Evolutionary conservation across 1,140 invertebrate species (phyloP), one percentile per base, ranked within the genome.

Genomic region (Procambarus clarkii): DNA sequence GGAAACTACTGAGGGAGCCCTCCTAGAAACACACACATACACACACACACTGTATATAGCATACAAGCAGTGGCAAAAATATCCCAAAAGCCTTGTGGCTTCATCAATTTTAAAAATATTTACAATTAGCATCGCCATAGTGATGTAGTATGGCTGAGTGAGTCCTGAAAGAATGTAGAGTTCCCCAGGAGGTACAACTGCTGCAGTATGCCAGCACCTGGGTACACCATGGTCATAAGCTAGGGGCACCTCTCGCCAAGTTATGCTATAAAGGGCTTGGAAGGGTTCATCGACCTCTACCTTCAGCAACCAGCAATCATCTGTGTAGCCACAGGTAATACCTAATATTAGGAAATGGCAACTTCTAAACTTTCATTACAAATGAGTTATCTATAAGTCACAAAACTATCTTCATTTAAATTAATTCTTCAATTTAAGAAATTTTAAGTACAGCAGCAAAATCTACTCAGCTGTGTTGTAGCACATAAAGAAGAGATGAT

Each of bases 111-210:
- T 83, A 24, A 71, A 3, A 48, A 85, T 89, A 89, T 82, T 90
- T 90, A 90, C 88, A 84, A 90, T 83, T 21, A 90, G 74, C 24
- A 77, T 58, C 21, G 45, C 74, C 81, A 83, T 90, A 46, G 82
- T 90, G 88, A 90, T 85, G 88, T 78, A 90, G 88, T 78, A 84
- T 24, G 88, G 88, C 71, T 90, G 88, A 71, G 88, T 90, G 74
- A 90, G 88, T 54, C 88, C 88, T 18, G 88, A 90, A 34, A 80
- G 82, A 54, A 90, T 76, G 58, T 85, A 84, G 18, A 90, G 81
- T 13, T 84, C 50, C 50, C 81, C 88, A 78, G 50, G 64, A 24
- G 88, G 88, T 58, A 84, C 34, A 46, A 90, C 74, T 15, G 81
- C 88, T 54, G 88, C 50, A 58, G 64, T 44, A 77, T 90, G 88